Percentiles rank a stretch among this genome's conserved stretches.
phyloP scores from a whole-genome alignment of 2,888 invertebrate species.

The Amphipoea oculea region DNA sequence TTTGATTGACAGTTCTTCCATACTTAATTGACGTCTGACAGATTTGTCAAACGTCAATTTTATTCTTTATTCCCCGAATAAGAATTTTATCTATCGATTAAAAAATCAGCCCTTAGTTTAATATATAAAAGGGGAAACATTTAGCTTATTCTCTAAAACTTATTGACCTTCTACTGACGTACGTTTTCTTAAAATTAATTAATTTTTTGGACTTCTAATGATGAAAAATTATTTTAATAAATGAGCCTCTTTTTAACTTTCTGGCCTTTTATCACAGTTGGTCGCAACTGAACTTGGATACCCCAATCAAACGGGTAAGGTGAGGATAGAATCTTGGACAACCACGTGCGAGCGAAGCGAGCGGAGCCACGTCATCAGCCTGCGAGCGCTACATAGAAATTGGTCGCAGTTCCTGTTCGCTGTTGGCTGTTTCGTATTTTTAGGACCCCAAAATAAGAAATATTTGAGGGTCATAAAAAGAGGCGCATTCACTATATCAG shows the following conservation, averaged over 20 bases:
- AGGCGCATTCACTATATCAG: not conserved
- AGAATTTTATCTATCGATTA: too few relatives aligned
- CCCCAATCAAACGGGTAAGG: not conserved
- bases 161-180: not conserved
- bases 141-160: not conserved
- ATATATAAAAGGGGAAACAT: not conserved
- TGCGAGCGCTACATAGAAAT: not conserved
- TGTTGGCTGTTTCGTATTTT: not conserved
- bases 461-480: not conserved
- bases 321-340: not conserved
- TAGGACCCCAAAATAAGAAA: not conserved
- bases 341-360: not conserved
- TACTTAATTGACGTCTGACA: too few relatives aligned
- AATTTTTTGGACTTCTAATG: not conserved
- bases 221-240: not conserved
- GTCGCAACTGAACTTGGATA: not conserved
- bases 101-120: too few relatives aligned
- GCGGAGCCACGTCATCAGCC: not conserved
- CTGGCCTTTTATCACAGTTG: not conserved
- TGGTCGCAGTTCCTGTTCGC: not conserved
- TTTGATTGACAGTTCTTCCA: too few relatives aligned
- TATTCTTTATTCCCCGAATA: too few relatives aligned
- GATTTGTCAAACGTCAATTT: too few relatives aligned
- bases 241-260: not conserved
- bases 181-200: not conserved